phyloP scores from a whole-genome alignment of 2,797 vertebrate genomes.

The Sardinella longiceps region DNA sequence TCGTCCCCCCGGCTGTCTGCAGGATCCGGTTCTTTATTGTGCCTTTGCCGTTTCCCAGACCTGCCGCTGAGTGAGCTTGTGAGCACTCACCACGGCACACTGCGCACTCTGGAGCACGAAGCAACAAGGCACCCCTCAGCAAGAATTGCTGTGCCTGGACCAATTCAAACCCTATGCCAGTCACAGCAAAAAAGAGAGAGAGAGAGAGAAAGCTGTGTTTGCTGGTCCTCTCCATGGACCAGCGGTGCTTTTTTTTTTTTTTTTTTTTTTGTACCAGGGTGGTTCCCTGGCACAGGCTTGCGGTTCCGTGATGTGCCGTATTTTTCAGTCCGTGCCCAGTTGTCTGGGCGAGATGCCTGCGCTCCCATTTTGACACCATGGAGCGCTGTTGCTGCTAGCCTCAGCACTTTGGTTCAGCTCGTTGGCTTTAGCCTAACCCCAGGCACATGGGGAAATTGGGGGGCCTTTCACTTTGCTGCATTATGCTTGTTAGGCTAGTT shows the following conservation, averaged over 20 bases:
- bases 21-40: conserved; percentile 25
- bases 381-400: conserved; percentile 45
- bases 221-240: background rate
- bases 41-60: background rate
- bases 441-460: background rate
- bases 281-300: conserved; percentile 23
- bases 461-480: background rate
- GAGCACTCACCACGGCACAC: background rate
- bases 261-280: background rate
- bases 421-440: background rate
- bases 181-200: too few species aligned
- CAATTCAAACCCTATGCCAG: background rate
- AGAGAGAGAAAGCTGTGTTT: background rate
- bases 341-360: conserved; percentile 47
- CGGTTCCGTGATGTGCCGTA: conserved; percentile 25
- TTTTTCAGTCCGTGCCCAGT: conserved; percentile 45
- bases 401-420: conserved; percentile 45
- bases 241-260: background rate
- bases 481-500: conserved; percentile 6
- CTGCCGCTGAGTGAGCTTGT: background rate
- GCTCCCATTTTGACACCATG: conserved; percentile 42
- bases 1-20: conserved; percentile 23
- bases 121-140: background rate
- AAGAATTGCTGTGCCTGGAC: background rate
- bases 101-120: background rate